Base-by-base conservation (phyloP, 2,888 invertebrate species). In the Diarsia dahlii region DNA sequence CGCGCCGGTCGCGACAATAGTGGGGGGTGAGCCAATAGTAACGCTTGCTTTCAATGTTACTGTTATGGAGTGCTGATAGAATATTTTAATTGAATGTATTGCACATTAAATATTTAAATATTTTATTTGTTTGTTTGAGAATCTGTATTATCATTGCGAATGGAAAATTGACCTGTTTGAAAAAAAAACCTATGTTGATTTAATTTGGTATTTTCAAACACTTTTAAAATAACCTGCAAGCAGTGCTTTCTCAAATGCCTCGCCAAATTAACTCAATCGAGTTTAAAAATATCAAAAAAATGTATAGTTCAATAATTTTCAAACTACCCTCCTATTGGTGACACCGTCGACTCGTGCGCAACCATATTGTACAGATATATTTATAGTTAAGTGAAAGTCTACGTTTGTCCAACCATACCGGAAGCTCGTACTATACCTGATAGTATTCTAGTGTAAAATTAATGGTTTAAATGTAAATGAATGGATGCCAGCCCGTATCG, bases 401-500 rank as follows among this genome's bases (percentile, higher is more conserved):
- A 92, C 92, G 92, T 87, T 89, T 92, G 94, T 95, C 92, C 95
- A 95, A 94, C 92, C 87, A 94, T 94, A 94, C 91, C 74, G 92
- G 91, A 78, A 90, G 88, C 87, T 74, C 39, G 28, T 80, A 76
- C 68, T 66, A 78, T 80, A 86, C 85, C 71, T 68, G 69, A 77
- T 78, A 79, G 70, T 80, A 71, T 82, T 78, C 46, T 85, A 86
- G 80, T 85, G 85, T 81, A 81, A 78, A 83, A 74, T 74, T 74
- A 71, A 80, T 63, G 76, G 70, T 77, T 81, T 80, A 75, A 78
- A 80, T 83, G 83, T 83, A 84, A 85, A 87, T 83, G 80, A 86
- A 88, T 70, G 76, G 46, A 89, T 75, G 82, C 89, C 90, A 83
- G 90, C 91, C 84, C 81, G 92, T 94, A 94, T 94, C 93, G 94